Evolutionary conservation across 2,113 vertebrate species (phyloP).

Genomic region (Lepisosteus osseus): DNA sequence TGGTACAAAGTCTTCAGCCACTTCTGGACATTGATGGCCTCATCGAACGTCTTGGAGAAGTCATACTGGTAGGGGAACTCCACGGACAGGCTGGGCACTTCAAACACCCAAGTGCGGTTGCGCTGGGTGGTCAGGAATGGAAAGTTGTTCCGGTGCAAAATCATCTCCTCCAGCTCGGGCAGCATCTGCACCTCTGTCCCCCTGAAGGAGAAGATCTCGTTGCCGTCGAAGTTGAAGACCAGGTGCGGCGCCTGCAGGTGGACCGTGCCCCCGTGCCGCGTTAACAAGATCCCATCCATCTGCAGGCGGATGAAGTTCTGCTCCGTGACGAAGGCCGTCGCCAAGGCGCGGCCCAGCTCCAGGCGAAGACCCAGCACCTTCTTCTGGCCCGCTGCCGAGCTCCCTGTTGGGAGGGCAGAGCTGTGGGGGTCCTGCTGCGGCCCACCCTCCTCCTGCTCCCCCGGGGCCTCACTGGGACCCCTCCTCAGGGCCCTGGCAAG

Average conservation of each 20-base stretch:
- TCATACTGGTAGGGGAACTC: slow-evolving; percentile 96
- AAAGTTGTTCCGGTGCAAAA: slow-evolving; percentile 75
- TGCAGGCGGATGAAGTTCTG: slow-evolving; percentile 78
- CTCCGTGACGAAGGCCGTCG: slow-evolving; percentile 78
- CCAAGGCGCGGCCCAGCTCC: slow-evolving; percentile 71
- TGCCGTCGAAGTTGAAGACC: slow-evolving; percentile 82
- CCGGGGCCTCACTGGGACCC: not conserved
- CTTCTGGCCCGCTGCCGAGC: not conserved
- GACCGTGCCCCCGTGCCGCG: slow-evolving; percentile 58
- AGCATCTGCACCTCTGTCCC: slow-evolving; percentile 73
- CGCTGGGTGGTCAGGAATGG: slow-evolving; percentile 69
- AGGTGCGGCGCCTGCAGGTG: slow-evolving; percentile 73
- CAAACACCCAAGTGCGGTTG: slow-evolving; percentile 82
- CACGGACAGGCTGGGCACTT: slow-evolving; percentile 69
- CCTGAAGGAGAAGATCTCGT: slow-evolving; percentile 84
- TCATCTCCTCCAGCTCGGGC: slow-evolving; percentile 74
- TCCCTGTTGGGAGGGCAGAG: slow-evolving; percentile 7
- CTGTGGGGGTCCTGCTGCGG: slow-evolving; percentile 27
- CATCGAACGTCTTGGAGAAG: slow-evolving; percentile 87
- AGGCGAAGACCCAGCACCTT: slow-evolving; percentile 61
- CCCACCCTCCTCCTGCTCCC: slow-evolving; percentile 6
- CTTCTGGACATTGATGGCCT: slow-evolving; percentile 85
- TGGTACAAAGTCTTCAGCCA: slow-evolving; percentile 88
- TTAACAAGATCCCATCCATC: slow-evolving; percentile 66
- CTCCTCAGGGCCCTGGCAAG: slow-evolving; percentile 29